These are phyloP conservation scores for Drosophila baimaii DNA, from an alignment of 1,140 invertebrate species.

Conservation along the genomic window DNA sequence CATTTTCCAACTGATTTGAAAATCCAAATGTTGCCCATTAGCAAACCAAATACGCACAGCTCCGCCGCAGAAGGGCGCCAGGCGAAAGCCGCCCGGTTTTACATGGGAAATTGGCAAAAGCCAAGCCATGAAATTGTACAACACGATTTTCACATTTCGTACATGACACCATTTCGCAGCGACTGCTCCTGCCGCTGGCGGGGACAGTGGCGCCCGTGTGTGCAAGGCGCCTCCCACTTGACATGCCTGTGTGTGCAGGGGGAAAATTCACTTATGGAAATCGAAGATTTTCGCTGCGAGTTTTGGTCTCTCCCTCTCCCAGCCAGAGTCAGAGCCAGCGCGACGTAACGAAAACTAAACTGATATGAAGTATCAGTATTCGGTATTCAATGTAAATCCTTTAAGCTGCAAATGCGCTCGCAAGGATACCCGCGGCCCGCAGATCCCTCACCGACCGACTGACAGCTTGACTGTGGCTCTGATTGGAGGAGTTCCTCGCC, in stretches of 20 bases:
- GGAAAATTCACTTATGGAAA: slow-evolving; percentile 78
- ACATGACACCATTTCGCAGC: slow-evolving; percentile 75
- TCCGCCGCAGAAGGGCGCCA: slow-evolving; percentile 18
- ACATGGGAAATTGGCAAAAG: slow-evolving; percentile 78
- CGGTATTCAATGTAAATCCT: slow-evolving; percentile 80
- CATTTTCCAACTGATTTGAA: slow-evolving; percentile 79
- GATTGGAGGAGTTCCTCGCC: slow-evolving; percentile 25
- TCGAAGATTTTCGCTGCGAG: slow-evolving; percentile 68
- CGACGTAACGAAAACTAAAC: slow-evolving; percentile 61
- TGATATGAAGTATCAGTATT: slow-evolving; percentile 81
- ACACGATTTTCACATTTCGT: slow-evolving; percentile 80
- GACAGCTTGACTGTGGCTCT: slow-evolving; percentile 46
- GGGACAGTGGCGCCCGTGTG: slow-evolving; percentile 56
- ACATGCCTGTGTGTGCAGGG: slow-evolving; percentile 41
- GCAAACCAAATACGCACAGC: slow-evolving; percentile 78
- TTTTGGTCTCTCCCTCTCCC: no score
- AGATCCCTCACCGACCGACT: slow-evolving; percentile 26
- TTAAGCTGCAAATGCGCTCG: slow-evolving; percentile 76
- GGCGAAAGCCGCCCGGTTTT: slow-evolving; percentile 51
- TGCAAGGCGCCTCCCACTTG: slow-evolving; percentile 40
- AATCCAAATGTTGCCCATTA: slow-evolving; percentile 79
- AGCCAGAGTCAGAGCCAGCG: slow-evolving; percentile 2
- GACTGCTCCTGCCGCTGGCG: slow-evolving; percentile 21
- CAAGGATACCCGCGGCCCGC: slow-evolving; percentile 19
- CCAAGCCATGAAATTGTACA: slow-evolving; percentile 82